Evolutionary conservation across 2,888 invertebrate genomes (phyloP).

Genomic region (Drosophila birchii): DNA sequence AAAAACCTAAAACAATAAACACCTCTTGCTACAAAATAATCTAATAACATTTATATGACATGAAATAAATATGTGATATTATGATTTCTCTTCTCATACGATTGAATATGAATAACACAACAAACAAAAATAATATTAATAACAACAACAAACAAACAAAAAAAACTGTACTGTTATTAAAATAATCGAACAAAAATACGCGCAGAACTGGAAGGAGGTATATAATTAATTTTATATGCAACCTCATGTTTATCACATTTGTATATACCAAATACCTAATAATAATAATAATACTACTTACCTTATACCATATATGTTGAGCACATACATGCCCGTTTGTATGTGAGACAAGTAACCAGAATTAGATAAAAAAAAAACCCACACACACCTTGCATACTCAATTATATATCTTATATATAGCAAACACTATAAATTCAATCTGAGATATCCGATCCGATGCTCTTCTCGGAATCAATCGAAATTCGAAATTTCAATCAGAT

Average conservation of each 20-base stretch:
- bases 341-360: conserved; percentile 47
- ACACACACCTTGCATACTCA: conserved; percentile 23
- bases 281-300: conserved; percentile 12
- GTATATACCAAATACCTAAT: conserved; percentile 42
- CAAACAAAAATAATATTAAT: conserved; percentile 32
- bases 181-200: conserved; percentile 39
- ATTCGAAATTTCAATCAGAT: conserved; percentile 11
- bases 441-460: conserved; percentile 2
- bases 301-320: conserved; percentile 44
- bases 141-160: conserved; percentile 32
- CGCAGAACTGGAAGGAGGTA: conserved; percentile 85
- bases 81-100: conserved; percentile 78
- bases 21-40: conserved; percentile 19
- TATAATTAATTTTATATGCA: conserved; percentile 78
- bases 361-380: conserved; percentile 1
- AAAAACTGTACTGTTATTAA: conserved; percentile 25
- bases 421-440: conserved; percentile 5
- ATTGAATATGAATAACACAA: conserved; percentile 57
- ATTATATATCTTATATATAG: conserved; percentile 30
- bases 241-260: conserved; percentile 67
- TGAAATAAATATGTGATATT: conserved; percentile 63
- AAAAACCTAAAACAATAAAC: conserved; percentile 2
- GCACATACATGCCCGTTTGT: conserved; percentile 55
- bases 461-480: background rate
- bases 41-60: conserved; percentile 24